Evolutionary conservation across 2,797 vertebrate species (phyloP), one percentile per base, ranked within the genome.

Genomic region (Anableps anableps): DNA sequence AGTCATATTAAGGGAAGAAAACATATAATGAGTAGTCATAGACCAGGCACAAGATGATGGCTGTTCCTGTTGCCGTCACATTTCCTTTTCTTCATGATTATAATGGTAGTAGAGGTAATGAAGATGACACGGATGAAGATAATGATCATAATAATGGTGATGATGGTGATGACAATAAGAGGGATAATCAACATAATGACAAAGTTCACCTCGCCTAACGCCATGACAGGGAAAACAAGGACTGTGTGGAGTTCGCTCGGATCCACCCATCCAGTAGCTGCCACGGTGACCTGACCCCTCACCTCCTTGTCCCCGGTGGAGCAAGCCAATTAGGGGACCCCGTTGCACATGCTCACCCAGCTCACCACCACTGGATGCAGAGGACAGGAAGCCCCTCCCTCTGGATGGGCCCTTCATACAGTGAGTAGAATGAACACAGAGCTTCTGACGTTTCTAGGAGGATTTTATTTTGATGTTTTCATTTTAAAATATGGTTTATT

Each of bases 401-500:
- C 83, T 99, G 98, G 98, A 98, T 99, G 97, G 97, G 98, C 13
- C 98, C 97, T 91, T 97, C 98, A 31, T 99, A 99, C 16, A 94
- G 98, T 99, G 83, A 95, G 97, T 94, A 81, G 41, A 80, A 8
- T 11, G 19, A n/a, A 47, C 50, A 43, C 34, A 38, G 1, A 7
- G 13, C 31, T 10, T 26, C 38, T 41, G 11, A 5, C 11, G 26
- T 70, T 41, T 43, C 66, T 13, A 55, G 23, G 53, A n/a, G 2
- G 2, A 70, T 26, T 43, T 14, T 1, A 21, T 43, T 41, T 41
- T 26, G 38, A 26, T 13, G 10, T 26, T 64, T 68, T 21, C 38
- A 26, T 68, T 5, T 58, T 58, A 29, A 29, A 58, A 13, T 3
- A 58, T 16, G 4, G 66, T 11, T 38, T 76, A 36, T 62, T 62